Conservation (phyloP, 2,888 invertebrate genomes). For the Microctonus aethiopoides region DNA sequence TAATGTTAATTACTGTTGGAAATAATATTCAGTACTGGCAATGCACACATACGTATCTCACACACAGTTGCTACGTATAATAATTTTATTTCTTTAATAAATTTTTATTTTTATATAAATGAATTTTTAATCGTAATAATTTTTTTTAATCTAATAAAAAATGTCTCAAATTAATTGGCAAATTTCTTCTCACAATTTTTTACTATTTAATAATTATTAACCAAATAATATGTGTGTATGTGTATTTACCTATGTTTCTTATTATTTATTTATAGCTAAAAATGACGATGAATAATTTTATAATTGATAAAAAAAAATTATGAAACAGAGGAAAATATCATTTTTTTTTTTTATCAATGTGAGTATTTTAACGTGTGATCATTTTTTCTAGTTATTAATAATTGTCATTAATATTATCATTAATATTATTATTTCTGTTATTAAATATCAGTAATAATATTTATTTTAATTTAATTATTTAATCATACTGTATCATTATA, state of each 20-base stretch:
- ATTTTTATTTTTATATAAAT: background rate
- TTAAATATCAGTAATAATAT: background rate
- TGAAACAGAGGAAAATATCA: background rate
- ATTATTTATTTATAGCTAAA: background rate
- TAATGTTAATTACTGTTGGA: background rate
- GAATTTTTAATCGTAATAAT: background rate
- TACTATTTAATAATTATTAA: too few relatives aligned
- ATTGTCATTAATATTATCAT: background rate
- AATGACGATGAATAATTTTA: background rate
- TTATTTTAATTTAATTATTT: background rate
- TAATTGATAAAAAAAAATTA: background rate
- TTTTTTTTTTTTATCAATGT: background rate
- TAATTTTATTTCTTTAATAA: slow-evolving; percentile 45
- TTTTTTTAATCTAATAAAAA: background rate
- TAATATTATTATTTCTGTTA: background rate
- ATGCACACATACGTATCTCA: slow-evolving; percentile 61
- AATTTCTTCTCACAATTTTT: too few relatives aligned
- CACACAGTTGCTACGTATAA: slow-evolving; percentile 56
- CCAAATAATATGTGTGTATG: too few relatives aligned
- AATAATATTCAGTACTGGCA: slow-evolving; percentile 52
- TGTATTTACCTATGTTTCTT: too few relatives aligned
- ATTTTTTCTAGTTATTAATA: background rate
- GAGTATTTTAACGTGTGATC: background rate
- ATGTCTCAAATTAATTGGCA: too few relatives aligned
- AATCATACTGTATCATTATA: slow-evolving; percentile 30